Evolutionary conservation across 2,797 vertebrate genomes (phyloP).

Genomic region (Thalassophryne amazonica): DNA sequence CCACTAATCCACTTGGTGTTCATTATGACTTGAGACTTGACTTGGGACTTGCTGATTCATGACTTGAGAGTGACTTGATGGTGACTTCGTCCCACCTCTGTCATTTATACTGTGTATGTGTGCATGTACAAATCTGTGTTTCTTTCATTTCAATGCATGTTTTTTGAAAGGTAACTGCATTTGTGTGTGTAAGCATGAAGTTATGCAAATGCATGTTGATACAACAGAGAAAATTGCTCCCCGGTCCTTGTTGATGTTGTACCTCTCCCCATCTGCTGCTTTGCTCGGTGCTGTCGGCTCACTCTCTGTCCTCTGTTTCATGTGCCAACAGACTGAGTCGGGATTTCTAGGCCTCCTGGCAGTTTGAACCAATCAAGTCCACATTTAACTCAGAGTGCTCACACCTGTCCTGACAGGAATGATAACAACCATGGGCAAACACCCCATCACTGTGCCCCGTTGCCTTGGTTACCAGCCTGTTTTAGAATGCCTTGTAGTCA

Average conservation of each 20-base stretch:
- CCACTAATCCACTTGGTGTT: no score
- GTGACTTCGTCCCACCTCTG: no score
- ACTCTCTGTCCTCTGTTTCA: conserved; percentile 31
- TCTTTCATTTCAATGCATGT: no score
- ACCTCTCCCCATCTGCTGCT: not conserved
- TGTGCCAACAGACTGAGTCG: conserved; percentile 61
- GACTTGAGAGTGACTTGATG: no score
- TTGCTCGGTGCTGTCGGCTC: conserved; percentile 9
- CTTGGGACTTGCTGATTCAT: no score
- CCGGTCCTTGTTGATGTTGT: no score
- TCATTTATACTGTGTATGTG: no score
- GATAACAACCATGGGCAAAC: conserved; percentile 57
- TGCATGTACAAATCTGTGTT: no score
- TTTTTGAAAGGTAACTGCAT: not conserved
- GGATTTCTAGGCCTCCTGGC: conserved; percentile 61
- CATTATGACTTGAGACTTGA: no score
- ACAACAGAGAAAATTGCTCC: conserved; percentile 4
- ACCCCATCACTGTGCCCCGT: conserved; percentile 22
- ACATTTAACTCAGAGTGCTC: conserved; percentile 54
- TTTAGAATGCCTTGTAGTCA: conserved; percentile 41
- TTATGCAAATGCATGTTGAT: not conserved
- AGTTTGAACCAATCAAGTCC: conserved; percentile 67
- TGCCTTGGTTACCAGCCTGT: conserved; percentile 44
- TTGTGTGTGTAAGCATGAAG: not conserved
- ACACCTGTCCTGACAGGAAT: conserved; percentile 72